Conservation (phyloP, 2,797 vertebrate genomes). For the Mormyrops attenuatus region DNA sequence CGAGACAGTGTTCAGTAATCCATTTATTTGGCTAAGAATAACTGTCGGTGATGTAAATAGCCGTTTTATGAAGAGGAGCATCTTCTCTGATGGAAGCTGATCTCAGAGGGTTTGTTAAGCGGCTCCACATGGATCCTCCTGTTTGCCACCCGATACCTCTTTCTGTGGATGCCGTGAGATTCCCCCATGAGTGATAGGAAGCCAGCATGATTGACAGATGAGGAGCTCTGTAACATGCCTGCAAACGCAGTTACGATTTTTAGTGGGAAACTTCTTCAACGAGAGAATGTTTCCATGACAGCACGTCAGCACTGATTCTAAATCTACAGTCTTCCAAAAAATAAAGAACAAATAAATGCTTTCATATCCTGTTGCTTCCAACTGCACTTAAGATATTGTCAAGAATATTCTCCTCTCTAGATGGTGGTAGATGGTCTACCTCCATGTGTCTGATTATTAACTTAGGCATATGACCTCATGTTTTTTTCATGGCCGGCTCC, state of each 20-base stretch:
- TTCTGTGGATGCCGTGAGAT: neutral
- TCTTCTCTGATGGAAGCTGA: neutral
- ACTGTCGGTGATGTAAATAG: neutral
- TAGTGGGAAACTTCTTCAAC: neutral
- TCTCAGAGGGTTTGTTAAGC: neutral
- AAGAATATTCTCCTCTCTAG: neutral
- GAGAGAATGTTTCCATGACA: neutral
- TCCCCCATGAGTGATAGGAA: neutral
- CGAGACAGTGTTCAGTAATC: neutral
- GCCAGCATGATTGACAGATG: neutral
- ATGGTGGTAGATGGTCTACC: neutral
- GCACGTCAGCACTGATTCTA: neutral
- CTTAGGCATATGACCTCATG: neutral
- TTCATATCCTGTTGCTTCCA: neutral
- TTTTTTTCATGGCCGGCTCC: neutral
- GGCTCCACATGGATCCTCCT: neutral
- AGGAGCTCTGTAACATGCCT: neutral
- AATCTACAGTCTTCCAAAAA: neutral
- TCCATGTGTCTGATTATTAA: slow-evolving; percentile 11
- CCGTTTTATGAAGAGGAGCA: neutral
- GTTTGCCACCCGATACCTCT: neutral
- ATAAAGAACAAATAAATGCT: neutral
- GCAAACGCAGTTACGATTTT: neutral
- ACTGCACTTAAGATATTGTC: slow-evolving; percentile 8
- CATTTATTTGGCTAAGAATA: neutral